Conservation (phyloP, 2,797 vertebrate species). For the Acestrorhynchus altus region DNA sequence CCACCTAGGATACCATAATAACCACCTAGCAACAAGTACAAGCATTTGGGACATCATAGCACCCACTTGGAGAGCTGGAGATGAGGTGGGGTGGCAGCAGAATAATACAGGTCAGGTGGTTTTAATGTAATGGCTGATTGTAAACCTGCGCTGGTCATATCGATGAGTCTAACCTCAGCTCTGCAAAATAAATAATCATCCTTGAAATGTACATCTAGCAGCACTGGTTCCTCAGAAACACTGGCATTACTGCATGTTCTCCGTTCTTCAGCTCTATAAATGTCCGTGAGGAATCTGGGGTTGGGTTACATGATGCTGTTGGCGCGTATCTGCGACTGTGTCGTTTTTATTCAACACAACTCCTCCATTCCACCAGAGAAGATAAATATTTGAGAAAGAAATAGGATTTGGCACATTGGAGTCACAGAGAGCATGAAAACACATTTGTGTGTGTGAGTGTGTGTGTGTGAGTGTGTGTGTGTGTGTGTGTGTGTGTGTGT, state of each 20-base stretch:
- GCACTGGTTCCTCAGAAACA: conserved; percentile 37
- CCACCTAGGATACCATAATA: too few species aligned
- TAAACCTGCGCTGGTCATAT: neutral
- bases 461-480: neutral
- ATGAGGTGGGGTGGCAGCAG: too few species aligned
- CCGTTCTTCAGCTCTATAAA: conserved; percentile 20
- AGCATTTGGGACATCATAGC: too few species aligned
- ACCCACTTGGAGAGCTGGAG: too few species aligned
- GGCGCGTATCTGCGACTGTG: conserved; percentile 23
- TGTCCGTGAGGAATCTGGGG: conserved; percentile 23
- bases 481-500: neutral
- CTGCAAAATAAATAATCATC: conserved; percentile 39
- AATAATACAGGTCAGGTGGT: too few species aligned
- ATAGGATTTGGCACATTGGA: conserved; percentile 37
- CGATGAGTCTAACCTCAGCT: conserved; percentile 7
- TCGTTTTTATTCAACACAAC: conserved; percentile 41
- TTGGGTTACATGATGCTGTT: conserved; percentile 32
- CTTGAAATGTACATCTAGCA: conserved; percentile 27
- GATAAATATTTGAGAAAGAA: conserved; percentile 49
- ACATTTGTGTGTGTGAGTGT: conserved; percentile 6
- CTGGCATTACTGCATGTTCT: conserved; percentile 29
- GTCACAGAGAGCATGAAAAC: conserved; percentile 44
- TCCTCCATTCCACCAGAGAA: conserved; percentile 31
- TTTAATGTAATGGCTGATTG: too few species aligned
- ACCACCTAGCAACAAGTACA: too few species aligned